Percentiles rank a stretch among this genome's conserved stretches.
These are phyloP conservation scores for Muricea muricata DNA, from an alignment of 92 coral and sea anemone species.

Conservation along the genomic window DNA sequence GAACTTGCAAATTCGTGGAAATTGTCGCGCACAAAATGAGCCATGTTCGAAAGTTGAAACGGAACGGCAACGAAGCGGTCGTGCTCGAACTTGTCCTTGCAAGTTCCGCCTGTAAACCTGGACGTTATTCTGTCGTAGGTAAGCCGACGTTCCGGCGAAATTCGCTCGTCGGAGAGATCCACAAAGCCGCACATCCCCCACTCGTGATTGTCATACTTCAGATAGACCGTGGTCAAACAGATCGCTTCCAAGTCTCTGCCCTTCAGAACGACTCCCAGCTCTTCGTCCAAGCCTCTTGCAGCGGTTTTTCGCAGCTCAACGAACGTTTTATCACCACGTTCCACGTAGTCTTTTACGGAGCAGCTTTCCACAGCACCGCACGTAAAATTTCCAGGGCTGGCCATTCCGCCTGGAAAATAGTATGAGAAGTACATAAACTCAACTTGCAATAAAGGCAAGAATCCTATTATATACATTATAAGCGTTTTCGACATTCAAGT, in stretches of 20 bases:
- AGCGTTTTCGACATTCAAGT: no score
- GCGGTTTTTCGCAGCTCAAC: constrained; percentile 89
- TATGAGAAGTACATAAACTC: neutral
- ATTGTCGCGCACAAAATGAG: constrained; percentile 86
- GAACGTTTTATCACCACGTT: constrained; percentile 49
- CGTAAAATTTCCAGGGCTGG: constrained; percentile 92
- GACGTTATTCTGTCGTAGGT: constrained; percentile 82
- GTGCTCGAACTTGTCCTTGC: constrained; percentile 89
- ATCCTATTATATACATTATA: no score
- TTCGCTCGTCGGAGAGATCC: constrained; percentile 90
- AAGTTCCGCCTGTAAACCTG: constrained; percentile 86
- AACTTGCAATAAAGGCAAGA: no score
- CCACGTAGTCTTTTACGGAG: constrained; percentile 84
- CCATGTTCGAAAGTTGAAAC: constrained; percentile 84
- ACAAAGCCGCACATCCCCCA: constrained; percentile 99
- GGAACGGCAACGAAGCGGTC: constrained; percentile 86
- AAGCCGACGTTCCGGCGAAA: constrained; percentile 81
- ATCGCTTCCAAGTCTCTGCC: constrained; percentile 82
- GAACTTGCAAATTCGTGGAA: constrained; percentile 96
- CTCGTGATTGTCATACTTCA: constrained; percentile 95
- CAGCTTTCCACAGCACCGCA: constrained; percentile 99
- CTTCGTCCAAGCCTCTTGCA: constrained; percentile 93
- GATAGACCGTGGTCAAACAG: constrained; percentile 90
- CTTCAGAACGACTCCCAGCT: constrained; percentile 83
- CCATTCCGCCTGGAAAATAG: constrained; percentile 81